Percentiles rank a stretch among this genome's conserved stretches.
These are phyloP conservation scores for Zeus faber DNA, from an alignment of 2,113 vertebrate species.

Conservation along the genomic window DNA sequence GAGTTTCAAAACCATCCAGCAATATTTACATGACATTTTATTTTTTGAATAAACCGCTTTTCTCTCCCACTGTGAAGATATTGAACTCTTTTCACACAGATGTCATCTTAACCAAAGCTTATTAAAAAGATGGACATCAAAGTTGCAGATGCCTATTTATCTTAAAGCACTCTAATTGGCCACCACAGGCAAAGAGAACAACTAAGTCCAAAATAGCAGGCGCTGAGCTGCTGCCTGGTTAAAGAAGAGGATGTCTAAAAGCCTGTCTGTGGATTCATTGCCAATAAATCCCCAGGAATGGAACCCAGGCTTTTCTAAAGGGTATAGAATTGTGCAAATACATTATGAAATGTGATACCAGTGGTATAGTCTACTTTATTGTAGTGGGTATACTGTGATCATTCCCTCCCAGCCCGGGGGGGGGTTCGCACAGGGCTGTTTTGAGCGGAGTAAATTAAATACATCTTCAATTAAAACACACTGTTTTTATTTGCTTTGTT, in stretches of 20 bases:
- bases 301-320: slow-evolving; percentile 57
- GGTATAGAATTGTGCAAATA: slow-evolving; percentile 65
- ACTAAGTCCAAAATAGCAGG: slow-evolving; percentile 66
- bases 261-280: slow-evolving; percentile 68
- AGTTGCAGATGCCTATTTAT: slow-evolving; percentile 71
- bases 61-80: slow-evolving; percentile 71
- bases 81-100: slow-evolving; percentile 75
- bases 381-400: too few relatives aligned
- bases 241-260: slow-evolving; percentile 63
- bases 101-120: slow-evolving; percentile 80
- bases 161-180: slow-evolving; percentile 73
- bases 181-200: slow-evolving; percentile 71
- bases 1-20: slow-evolving; percentile 62
- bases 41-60: slow-evolving; percentile 76
- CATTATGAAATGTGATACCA: slow-evolving; percentile 63
- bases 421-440: too few relatives aligned
- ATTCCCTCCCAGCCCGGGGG: too few relatives aligned
- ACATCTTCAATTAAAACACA: too few relatives aligned
- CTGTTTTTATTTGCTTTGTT: too few relatives aligned
- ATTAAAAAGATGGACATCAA: slow-evolving; percentile 79
- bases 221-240: slow-evolving; percentile 53
- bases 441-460: too few relatives aligned
- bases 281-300: slow-evolving; percentile 67
- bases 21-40: slow-evolving; percentile 72
- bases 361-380: too few relatives aligned